Conservation (phyloP, 2,797 vertebrate species). For the Leuciscus waleckii region DNA sequence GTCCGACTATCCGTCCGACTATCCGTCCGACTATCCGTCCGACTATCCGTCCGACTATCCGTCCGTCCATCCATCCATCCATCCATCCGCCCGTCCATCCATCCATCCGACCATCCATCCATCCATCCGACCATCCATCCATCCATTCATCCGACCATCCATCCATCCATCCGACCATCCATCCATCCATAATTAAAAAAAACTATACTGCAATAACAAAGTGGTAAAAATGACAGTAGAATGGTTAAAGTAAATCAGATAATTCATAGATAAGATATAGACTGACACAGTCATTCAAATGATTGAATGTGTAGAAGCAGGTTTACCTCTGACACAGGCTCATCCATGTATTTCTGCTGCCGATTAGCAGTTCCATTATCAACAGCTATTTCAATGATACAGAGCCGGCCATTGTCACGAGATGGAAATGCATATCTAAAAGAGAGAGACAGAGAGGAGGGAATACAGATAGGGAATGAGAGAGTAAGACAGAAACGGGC, state of each 20-base stretch:
- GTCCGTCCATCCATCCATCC: too few species aligned
- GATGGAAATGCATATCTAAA: constrained; percentile 82
- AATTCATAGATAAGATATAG: not conserved
- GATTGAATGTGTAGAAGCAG: constrained; percentile 50
- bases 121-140: too few species aligned
- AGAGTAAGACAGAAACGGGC: constrained; percentile 60
- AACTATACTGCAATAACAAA: not conserved
- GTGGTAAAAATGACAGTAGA: not conserved
- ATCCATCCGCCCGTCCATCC: too few species aligned
- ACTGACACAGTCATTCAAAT: constrained; percentile 10
- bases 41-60: too few species aligned
- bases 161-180: too few species aligned
- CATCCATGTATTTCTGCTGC: constrained; percentile 71
- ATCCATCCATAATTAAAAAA: not conserved
- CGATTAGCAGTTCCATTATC: constrained; percentile 76
- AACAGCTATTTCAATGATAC: constrained; percentile 84
- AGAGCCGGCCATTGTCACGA: constrained; percentile 75
- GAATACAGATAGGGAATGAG: constrained; percentile 20
- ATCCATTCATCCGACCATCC: too few species aligned
- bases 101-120: too few species aligned
- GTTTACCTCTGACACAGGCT: constrained; percentile 78
- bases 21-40: too few species aligned
- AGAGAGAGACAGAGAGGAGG: constrained; percentile 53
- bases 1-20: too few species aligned
- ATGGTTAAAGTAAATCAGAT: not conserved